Percentiles rank a stretch among this genome's conserved stretches.
phyloP scores from a whole-genome alignment of 2,888 invertebrate genomes.

The Lycocerus yunnanus region DNA sequence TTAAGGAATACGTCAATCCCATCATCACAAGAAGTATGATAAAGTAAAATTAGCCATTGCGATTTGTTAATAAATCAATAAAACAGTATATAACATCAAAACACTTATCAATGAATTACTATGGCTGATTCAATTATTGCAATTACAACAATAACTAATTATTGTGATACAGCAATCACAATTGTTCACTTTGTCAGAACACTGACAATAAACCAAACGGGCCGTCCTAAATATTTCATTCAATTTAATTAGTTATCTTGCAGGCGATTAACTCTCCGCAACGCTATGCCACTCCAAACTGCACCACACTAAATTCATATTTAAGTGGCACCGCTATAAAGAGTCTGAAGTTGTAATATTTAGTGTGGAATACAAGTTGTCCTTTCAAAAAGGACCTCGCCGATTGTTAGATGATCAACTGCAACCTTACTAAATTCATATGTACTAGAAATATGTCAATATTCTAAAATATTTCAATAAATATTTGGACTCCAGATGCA shows the following conservation, averaged over 20 bases:
- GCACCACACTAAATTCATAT: not conserved
- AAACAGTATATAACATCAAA: no score
- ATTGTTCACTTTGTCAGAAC: not conserved
- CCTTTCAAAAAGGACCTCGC: not conserved
- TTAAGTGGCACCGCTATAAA: not conserved
- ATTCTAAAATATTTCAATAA: no score
- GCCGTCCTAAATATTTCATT: not conserved
- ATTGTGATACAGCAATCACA: not conserved
- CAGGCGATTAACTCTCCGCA: not conserved
- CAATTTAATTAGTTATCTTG: not conserved
- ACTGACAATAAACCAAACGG: no score
- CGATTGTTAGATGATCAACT: not conserved
- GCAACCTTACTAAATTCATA: no score
- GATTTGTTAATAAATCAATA: no score
- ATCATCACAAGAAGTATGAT: not conserved
- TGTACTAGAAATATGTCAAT: no score
- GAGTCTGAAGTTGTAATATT: not conserved
- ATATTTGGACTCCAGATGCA: no score
- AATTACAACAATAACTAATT: no score
- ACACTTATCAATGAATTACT: no score
- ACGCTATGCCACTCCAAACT: not conserved
- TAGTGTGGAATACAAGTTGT: not conserved
- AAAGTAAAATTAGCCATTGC: not conserved
- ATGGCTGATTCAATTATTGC: no score
- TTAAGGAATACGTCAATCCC: not conserved